phyloP scores from a whole-genome alignment of 2,888 invertebrate species.

The Nasonovia ribisnigri region DNA sequence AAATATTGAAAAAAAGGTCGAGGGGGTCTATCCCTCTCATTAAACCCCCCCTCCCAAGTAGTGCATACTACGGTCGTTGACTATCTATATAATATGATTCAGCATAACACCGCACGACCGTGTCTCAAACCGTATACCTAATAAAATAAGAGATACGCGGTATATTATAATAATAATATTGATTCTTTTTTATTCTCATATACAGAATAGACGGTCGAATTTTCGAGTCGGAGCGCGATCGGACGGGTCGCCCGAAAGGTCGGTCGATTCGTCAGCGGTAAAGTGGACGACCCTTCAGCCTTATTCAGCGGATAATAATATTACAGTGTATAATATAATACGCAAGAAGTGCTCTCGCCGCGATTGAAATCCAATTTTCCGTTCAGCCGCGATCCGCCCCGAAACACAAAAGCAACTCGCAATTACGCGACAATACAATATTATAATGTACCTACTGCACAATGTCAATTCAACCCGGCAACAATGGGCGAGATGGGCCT shows the following conservation, averaged over 20 bases:
- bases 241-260: background rate
- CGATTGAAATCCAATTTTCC: constrained; percentile 21
- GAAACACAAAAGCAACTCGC: constrained; percentile 20
- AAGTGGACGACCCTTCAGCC: background rate
- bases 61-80: no score
- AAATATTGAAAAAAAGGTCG: no score
- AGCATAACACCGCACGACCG: no score
- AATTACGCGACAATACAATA: background rate
- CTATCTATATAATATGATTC: no score
- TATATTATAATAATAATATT: no score
- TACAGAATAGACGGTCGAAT: background rate
- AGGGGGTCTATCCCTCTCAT: no score
- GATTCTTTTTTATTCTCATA: background rate
- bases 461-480: background rate
- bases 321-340: background rate
- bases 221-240: background rate
- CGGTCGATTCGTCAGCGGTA: background rate
- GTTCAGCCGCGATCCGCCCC: background rate
- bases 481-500: constrained; percentile 14
- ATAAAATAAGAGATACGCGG: no score
- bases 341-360: background rate
- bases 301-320: background rate
- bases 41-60: no score
- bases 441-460: background rate
- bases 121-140: no score